A percentile compares a stretch with the other conserved stretches of the same genome.
Conservation (phyloP, 2,113 vertebrate genomes). For the Ancistrus triradiatus region DNA sequence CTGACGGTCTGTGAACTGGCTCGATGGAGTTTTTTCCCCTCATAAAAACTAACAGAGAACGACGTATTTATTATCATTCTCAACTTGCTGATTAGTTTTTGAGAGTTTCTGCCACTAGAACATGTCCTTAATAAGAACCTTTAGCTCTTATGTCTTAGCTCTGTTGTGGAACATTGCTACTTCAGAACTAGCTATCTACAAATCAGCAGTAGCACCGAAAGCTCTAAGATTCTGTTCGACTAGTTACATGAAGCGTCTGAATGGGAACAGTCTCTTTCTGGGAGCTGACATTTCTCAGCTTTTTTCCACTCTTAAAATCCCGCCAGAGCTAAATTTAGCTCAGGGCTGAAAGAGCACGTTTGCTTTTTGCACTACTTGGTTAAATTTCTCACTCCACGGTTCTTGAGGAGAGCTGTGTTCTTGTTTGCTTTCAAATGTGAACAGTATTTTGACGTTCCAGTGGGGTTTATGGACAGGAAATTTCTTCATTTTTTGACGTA, state of each 20-base stretch:
- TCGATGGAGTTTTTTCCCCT: too few relatives aligned
- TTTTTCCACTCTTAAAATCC: constrained; percentile 20
- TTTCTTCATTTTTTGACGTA: not conserved
- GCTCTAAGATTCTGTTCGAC: not conserved
- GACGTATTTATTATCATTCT: too few relatives aligned
- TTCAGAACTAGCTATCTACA: too few relatives aligned
- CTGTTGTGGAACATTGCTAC: too few relatives aligned
- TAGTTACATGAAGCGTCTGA: not conserved
- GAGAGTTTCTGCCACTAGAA: too few relatives aligned
- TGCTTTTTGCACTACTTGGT: constrained; percentile 4
- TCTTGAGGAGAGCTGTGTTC: not conserved
- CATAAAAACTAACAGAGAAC: too few relatives aligned
- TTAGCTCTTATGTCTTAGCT: too few relatives aligned
- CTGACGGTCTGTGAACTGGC: too few relatives aligned
- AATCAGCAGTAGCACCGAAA: too few relatives aligned
- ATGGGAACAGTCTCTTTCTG: not conserved
- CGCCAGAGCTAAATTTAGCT: constrained; percentile 28
- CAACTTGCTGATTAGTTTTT: too few relatives aligned
- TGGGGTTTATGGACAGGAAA: not conserved
- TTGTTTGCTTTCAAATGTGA: not conserved
- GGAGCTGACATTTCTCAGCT: not conserved
- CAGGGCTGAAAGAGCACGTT: constrained; percentile 11
- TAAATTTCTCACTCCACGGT: not conserved
- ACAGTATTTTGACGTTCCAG: not conserved
- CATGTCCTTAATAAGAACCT: too few relatives aligned